Evolutionary conservation across 2,113 vertebrate species (phyloP), one percentile per base, ranked within the genome.

Genomic region (Harpagus bidentatus): DNA sequence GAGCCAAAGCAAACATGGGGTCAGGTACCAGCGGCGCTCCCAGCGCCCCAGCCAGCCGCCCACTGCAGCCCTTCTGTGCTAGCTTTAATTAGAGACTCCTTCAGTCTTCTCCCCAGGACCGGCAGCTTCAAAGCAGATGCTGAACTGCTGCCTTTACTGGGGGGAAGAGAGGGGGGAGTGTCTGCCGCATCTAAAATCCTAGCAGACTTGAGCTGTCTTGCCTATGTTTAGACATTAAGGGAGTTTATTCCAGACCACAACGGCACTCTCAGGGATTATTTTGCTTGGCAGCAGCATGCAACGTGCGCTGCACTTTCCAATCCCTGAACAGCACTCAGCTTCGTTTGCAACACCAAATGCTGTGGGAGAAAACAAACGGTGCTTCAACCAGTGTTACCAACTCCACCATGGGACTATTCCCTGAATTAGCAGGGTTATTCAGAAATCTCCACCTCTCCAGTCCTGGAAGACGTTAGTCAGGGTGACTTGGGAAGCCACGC

Each of bases 101-200:
- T 7, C 91, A 20, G 45, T 3, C 48, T 56, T 7, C 80, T 87
- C 71, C 62, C 45, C 50, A 4, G 10, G 7, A 50, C 34, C 6
- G 8, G 82, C 61, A 4, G 74, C 94, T 97, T 96, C 97, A 96
- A 97, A 97, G 94, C 81, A 13, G 55, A 76, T 47, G 92, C 91
- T 63, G 66, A 88, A 72, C 82, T 61, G 82, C 34, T 86, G 78
- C 70, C 9, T 53, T 62, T 69, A 69, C 55, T 23, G 45, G 50
- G 67, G 62, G 91, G 61, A 58, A 58, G 28, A 45, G 5, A 40
- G 5, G 28, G 21, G 32, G 73, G 40, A 38, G 29, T 17, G 67
- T 63, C 74, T 16, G 88, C 59, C 81, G 79, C 36, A 31, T 63
- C 94, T 43, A 45, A 87, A 92, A 97, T 8, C 82, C 82, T 31